Conservation (phyloP, 2,113 vertebrate genomes). For the Leucopsar rothschildi region DNA sequence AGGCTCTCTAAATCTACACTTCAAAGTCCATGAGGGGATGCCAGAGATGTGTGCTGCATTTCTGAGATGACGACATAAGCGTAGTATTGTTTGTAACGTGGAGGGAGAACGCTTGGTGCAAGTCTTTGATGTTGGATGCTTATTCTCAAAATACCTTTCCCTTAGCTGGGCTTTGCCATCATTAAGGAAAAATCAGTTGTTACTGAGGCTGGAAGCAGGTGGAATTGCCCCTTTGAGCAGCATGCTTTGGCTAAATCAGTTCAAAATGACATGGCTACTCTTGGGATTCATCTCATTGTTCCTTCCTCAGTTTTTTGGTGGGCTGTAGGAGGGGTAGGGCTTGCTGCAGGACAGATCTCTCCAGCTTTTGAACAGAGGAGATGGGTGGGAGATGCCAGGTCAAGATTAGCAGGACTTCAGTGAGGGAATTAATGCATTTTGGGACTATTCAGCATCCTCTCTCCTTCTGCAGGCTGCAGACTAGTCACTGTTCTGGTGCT, state of each 20-base stretch:
- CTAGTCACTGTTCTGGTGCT: background rate
- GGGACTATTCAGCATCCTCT: accelerated
- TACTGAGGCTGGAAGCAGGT: background rate
- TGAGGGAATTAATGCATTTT: background rate
- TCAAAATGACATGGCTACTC: background rate
- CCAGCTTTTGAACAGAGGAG: background rate
- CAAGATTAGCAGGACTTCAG: background rate
- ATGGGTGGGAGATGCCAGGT: background rate
- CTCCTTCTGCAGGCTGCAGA: background rate
- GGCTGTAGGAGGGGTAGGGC: background rate
- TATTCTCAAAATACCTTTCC: background rate
- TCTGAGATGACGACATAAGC: background rate
- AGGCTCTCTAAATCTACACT: background rate
- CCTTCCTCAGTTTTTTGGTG: background rate
- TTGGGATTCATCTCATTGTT: background rate
- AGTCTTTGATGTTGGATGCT: background rate
- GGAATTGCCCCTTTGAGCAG: background rate
- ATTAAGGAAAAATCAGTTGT: background rate
- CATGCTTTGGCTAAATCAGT: background rate
- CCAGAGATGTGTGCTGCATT: background rate
- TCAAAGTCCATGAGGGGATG: background rate
- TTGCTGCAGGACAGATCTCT: background rate
- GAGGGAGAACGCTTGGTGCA: background rate
- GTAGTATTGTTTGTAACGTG: background rate
- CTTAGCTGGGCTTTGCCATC: background rate